A percentile compares a stretch with the other conserved stretches of the same genome.
These are phyloP conservation scores for Xenopus borealis DNA, from an alignment of 2,113 vertebrate species.

Conservation along the genomic window DNA sequence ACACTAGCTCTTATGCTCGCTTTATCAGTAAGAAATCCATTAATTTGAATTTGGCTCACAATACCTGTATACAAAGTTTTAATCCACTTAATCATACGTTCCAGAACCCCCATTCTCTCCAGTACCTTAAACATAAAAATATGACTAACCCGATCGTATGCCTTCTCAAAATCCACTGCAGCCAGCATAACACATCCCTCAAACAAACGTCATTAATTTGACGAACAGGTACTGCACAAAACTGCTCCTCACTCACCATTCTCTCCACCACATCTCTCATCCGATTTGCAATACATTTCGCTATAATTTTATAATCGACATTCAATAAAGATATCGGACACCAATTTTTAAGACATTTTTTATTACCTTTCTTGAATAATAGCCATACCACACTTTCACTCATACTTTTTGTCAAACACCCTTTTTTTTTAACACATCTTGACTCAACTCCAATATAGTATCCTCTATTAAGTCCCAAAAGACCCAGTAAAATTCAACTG, in stretches of 20 bases:
- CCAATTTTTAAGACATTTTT: neutral
- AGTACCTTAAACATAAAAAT: too few species aligned
- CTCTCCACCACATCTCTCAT: neutral
- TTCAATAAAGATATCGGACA: neutral
- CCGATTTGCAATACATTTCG: neutral
- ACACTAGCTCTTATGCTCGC: too few species aligned
- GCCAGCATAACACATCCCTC: neutral
- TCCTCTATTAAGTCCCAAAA: neutral
- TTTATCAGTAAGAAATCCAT: too few species aligned
- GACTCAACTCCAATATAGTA: neutral
- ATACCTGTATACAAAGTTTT: too few species aligned
- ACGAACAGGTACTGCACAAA: neutral
- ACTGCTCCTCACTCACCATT: neutral
- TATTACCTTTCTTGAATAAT: neutral
- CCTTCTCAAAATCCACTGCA: too few species aligned
- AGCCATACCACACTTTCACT: neutral
- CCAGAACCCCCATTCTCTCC: too few species aligned
- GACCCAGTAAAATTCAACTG: neutral
- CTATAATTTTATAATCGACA: neutral
- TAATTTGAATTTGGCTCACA: too few species aligned
- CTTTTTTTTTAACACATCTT: neutral
- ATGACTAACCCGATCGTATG: too few species aligned
- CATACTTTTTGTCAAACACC: neutral
- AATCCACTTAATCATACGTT: too few species aligned
- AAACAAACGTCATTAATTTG: neutral